Conservation (phyloP, 2,797 vertebrate genomes). For the Danio kyathit region DNA sequence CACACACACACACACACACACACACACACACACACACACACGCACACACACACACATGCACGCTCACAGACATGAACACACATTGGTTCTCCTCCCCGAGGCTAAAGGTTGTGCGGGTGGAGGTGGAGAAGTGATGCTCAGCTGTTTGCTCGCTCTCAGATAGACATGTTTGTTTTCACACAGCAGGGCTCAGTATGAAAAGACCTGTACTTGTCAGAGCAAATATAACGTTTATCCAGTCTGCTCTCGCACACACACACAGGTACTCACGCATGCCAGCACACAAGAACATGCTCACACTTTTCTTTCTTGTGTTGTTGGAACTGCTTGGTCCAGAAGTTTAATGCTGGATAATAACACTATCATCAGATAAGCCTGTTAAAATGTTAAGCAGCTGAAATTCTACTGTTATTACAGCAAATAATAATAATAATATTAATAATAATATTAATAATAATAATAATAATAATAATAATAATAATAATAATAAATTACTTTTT, state of each 20-base stretch:
- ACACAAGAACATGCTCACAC: slow-evolving; percentile 1
- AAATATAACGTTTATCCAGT: slow-evolving; percentile 46
- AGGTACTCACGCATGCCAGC: slow-evolving; percentile 15
- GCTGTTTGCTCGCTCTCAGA: slow-evolving; percentile 46
- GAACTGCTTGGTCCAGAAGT: neutral
- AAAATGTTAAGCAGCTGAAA: neutral
- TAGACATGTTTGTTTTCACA: slow-evolving; percentile 54
- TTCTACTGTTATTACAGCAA: neutral
- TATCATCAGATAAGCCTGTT: neutral
- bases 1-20: slow-evolving; percentile 27
- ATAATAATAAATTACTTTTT: too few species aligned
- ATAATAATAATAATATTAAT: neutral
- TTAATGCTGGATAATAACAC: neutral
- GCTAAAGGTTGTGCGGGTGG: slow-evolving; percentile 34
- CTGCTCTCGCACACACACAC: slow-evolving; percentile 27
- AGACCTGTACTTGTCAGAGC: slow-evolving; percentile 53
- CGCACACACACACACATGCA: neutral
- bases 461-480: too few species aligned
- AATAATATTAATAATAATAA: neutral
- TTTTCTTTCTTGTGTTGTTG: neutral
- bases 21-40: slow-evolving; percentile 5
- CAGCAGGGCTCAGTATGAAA: slow-evolving; percentile 17
- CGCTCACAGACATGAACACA: slow-evolving; percentile 21
- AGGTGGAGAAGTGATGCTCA: slow-evolving; percentile 21
- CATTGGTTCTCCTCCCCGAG: slow-evolving; percentile 19